phyloP scores from a whole-genome alignment of 2,113 vertebrate species.

The Xiphophorus couchianus region DNA sequence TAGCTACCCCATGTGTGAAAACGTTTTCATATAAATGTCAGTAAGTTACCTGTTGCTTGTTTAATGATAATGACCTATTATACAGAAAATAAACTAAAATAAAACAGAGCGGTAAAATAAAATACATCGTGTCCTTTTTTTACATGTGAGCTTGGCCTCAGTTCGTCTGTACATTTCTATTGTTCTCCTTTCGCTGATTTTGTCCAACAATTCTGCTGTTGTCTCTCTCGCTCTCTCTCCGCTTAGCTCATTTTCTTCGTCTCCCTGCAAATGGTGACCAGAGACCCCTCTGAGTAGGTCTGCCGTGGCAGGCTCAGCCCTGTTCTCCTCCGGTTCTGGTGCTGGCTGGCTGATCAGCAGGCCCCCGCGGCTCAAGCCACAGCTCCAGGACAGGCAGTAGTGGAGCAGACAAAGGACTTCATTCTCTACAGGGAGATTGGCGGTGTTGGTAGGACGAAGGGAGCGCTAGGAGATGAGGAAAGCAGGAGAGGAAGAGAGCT shows the following conservation, averaged over 20 bases:
- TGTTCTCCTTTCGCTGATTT: constrained; percentile 49
- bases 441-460: constrained; percentile 44
- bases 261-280: constrained; percentile 50
- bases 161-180: constrained; percentile 31
- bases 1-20: too few relatives aligned
- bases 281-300: constrained; percentile 55
- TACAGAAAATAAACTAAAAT: background rate
- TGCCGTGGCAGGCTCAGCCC: constrained; percentile 59
- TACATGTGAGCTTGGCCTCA: constrained; percentile 28
- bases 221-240: constrained; percentile 68
- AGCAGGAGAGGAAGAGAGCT: constrained; percentile 63
- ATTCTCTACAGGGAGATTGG: constrained; percentile 71
- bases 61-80: background rate
- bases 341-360: constrained; percentile 75
- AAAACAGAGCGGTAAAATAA: background rate
- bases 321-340: constrained; percentile 76
- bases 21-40: too few relatives aligned
- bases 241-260: constrained; percentile 61
- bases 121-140: constrained; percentile 11
- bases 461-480: constrained; percentile 60
- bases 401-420: constrained; percentile 81
- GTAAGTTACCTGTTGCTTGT: background rate
- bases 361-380: constrained; percentile 73
- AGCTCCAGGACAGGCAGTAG: constrained; percentile 75
- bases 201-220: constrained; percentile 67